Evolutionary conservation across 2,888 invertebrate genomes (phyloP).

Genomic region (Venustoraphidia nigricollis): DNA sequence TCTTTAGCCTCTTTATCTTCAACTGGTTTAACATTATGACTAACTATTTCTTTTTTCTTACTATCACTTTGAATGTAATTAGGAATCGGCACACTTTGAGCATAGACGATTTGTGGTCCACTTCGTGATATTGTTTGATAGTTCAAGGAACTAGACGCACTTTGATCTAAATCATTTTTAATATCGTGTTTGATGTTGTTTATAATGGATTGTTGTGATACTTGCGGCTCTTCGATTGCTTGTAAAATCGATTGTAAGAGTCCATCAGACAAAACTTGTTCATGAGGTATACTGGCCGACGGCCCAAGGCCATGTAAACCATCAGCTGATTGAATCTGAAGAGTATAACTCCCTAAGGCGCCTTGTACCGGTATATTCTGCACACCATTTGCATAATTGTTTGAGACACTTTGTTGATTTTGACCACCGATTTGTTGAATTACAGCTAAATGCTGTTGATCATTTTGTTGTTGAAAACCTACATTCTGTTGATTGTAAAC

Average conservation of each 20-base stretch:
- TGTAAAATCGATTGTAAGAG: slow-evolving; percentile 65
- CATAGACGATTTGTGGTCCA: neutral
- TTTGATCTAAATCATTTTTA: neutral
- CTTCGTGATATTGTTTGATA: neutral
- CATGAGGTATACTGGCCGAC: slow-evolving; percentile 44
- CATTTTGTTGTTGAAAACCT: too few relatives aligned
- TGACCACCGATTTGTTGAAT: too few relatives aligned
- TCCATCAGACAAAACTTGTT: slow-evolving; percentile 62
- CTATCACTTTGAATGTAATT: neutral
- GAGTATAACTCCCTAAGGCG: slow-evolving; percentile 47
- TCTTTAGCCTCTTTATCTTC: slow-evolving; percentile 12
- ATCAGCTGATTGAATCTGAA: slow-evolving; percentile 62
- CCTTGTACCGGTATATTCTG: slow-evolving; percentile 37
- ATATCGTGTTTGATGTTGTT: neutral
- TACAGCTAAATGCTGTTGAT: too few relatives aligned
- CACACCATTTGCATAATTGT: slow-evolving; percentile 7
- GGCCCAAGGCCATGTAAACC: slow-evolving; percentile 26
- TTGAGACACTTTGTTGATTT: too few relatives aligned
- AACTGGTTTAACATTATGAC: slow-evolving; percentile 10
- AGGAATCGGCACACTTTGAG: neutral
- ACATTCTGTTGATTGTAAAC: too few relatives aligned
- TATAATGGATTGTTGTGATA: slow-evolving; percentile 11
- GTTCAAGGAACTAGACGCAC: neutral
- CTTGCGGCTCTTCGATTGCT: slow-evolving; percentile 60
- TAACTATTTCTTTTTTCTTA: neutral